Percentiles rank a stretch among this genome's conserved stretches.
Evolutionary conservation across 2,888 invertebrate genomes (phyloP).

Genomic region (Diplolepis rosae): DNA sequence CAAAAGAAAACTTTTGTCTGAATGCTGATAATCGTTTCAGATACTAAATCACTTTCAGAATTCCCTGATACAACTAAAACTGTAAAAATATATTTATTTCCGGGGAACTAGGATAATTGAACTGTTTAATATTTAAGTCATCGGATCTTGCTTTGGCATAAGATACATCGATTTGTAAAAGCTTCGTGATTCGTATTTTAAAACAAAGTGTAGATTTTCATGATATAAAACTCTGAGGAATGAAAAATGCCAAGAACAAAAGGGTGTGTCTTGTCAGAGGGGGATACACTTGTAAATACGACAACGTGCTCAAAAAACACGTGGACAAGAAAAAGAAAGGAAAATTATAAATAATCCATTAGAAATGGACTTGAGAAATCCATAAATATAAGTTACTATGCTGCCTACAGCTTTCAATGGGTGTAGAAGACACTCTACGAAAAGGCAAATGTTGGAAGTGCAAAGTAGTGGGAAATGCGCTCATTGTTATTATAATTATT

Average conservation of each 20-base stretch:
- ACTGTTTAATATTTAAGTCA: neutral
- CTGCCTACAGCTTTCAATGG: no score
- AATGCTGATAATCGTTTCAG: neutral
- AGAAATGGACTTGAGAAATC: no score
- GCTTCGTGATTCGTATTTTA: neutral
- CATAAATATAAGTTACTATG: no score
- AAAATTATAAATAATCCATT: no score
- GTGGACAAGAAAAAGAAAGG: no score
- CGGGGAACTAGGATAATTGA: neutral
- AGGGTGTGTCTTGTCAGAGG: neutral
- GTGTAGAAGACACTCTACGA: no score
- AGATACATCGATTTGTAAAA: neutral
- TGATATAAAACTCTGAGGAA: neutral
- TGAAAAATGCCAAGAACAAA: neutral
- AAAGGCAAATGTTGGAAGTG: neutral
- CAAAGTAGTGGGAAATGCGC: slow-evolving; percentile 10
- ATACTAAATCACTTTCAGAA: no score
- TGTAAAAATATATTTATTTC: neutral
- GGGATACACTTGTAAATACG: no score
- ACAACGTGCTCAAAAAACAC: no score
- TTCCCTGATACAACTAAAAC: neutral
- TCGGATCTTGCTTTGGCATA: neutral
- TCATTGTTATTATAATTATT: slow-evolving; percentile 39
- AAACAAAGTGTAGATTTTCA: neutral
- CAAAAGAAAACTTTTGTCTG: slow-evolving; percentile 1